A percentile compares a stretch with the other conserved stretches of the same genome.
Conservation (phyloP, 2,797 vertebrate species). For the Pipistrellus nathusii region DNA sequence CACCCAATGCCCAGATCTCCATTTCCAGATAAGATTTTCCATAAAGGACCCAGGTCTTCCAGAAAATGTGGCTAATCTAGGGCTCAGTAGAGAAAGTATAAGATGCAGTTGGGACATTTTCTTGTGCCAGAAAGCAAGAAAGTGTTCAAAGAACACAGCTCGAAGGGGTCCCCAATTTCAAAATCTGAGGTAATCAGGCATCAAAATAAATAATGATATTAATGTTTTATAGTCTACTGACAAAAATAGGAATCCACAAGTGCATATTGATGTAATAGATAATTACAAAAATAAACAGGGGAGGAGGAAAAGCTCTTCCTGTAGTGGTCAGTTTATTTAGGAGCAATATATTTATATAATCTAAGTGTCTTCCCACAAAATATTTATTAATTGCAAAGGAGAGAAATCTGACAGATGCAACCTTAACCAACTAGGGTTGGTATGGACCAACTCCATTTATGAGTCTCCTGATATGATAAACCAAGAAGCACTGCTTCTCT, state of each 20-base stretch:
- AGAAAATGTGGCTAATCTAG: conserved; percentile 1
- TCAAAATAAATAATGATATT: conserved; percentile 32
- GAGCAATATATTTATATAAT: conserved; percentile 23
- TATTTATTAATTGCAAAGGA: neutral
- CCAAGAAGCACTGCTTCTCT: neutral
- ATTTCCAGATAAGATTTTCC: conserved; percentile 26
- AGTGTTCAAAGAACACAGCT: neutral
- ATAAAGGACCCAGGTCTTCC: neutral
- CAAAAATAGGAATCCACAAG: neutral
- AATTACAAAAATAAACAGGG: neutral
- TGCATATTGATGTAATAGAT: neutral
- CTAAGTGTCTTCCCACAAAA: neutral
- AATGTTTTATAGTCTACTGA: neutral
- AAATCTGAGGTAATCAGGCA: conserved; percentile 34
- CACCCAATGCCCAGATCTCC: neutral
- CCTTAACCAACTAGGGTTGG: neutral
- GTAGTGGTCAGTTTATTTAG: neutral
- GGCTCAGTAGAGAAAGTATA: neutral
- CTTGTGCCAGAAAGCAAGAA: conserved; percentile 1
- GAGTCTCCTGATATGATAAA: neutral
- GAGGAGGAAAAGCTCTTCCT: neutral
- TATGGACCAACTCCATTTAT: neutral
- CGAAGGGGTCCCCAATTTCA: neutral
- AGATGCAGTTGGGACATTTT: neutral
- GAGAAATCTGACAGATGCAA: neutral